Conservation (phyloP, 2,888 invertebrate species). For the Blastobasis lacticolella region DNA sequence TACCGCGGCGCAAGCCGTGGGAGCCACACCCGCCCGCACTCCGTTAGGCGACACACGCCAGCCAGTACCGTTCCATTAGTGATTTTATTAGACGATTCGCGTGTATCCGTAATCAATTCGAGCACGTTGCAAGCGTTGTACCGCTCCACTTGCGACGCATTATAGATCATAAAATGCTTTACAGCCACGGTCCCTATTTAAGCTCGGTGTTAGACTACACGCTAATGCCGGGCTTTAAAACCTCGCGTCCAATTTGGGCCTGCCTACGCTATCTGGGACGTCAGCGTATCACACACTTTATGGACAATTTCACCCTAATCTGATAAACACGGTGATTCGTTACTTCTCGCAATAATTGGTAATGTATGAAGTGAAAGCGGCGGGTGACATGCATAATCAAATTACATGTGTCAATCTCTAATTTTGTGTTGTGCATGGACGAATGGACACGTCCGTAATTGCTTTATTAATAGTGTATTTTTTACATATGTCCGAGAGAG, state of each 20-base stretch:
- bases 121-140: conserved; percentile 44
- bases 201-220: conserved; percentile 37
- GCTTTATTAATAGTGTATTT: too few relatives aligned
- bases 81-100: conserved; percentile 71
- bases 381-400: too few relatives aligned
- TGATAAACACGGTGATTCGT: conserved; percentile 2
- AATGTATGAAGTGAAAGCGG: not conserved
- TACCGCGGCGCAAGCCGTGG: conserved; percentile 52
- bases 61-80: conserved; percentile 66
- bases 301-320: conserved; percentile 11
- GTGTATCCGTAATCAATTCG: conserved; percentile 68
- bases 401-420: too few relatives aligned
- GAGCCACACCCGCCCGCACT: conserved; percentile 42
- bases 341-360: conserved; percentile 2
- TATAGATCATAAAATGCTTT: conserved; percentile 46
- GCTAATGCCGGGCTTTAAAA: conserved; percentile 27
- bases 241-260: conserved; percentile 40
- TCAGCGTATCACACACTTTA: conserved; percentile 39
- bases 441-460: too few relatives aligned
- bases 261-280: conserved; percentile 33
- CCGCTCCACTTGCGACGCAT: conserved; percentile 53
- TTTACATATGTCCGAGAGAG: too few relatives aligned
- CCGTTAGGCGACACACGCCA: conserved; percentile 71
- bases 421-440: too few relatives aligned
- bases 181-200: conserved; percentile 40